Evolutionary conservation across 1,140 invertebrate genomes (phyloP).

Genomic region (Zaprionus africanus): DNA sequence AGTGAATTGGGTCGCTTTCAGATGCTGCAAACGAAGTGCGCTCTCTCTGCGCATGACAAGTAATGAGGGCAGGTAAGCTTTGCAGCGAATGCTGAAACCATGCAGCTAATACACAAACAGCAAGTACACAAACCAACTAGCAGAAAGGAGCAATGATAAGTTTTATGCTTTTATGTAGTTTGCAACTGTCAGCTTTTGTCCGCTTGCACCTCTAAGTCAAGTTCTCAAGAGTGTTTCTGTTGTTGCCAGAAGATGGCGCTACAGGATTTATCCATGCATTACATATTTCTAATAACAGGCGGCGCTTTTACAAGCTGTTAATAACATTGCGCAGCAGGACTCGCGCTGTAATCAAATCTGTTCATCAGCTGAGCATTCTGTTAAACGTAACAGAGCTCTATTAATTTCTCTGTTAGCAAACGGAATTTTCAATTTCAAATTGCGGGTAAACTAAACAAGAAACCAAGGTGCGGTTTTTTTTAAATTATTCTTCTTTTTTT

Average conservation of each 20-base stretch:
- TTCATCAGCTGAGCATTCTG: background rate
- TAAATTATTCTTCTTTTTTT: too few species aligned
- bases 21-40: conserved; percentile 48
- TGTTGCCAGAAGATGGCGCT: background rate
- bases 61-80: conserved; percentile 20
- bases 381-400: too few species aligned
- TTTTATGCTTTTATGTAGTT: background rate
- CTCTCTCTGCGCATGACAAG: conserved; percentile 48
- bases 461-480: too few species aligned
- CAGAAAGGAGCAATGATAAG: background rate
- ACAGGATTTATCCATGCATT: background rate
- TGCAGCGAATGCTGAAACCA: background rate
- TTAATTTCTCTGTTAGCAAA: too few species aligned
- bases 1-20: conserved; percentile 51
- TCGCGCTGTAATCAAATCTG: background rate
- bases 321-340: background rate
- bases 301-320: background rate
- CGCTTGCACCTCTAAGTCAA: background rate
- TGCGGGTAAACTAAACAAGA: too few species aligned
- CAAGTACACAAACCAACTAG: background rate
- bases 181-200: background rate
- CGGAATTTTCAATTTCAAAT: too few species aligned
- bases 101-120: background rate
- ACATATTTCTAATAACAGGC: background rate
- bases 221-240: background rate